A percentile compares a stretch with the other conserved stretches of the same genome.
Conservation (phyloP, 2,888 invertebrate species). For the Chrysolina americana region DNA sequence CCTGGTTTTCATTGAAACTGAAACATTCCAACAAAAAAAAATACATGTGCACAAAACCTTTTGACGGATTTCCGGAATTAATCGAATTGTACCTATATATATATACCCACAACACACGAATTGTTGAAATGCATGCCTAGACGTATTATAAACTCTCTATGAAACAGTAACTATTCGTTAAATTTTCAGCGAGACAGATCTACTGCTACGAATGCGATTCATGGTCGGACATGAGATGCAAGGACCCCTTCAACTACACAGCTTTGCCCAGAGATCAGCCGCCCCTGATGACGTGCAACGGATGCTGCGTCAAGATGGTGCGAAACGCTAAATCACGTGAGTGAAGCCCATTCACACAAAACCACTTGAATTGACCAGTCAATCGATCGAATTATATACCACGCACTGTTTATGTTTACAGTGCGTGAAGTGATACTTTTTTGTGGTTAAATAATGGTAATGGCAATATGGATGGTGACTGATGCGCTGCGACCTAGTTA, state of each 20-base stretch:
- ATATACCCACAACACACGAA: not conserved
- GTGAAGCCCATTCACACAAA: constrained; percentile 64
- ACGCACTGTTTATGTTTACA: too few species aligned
- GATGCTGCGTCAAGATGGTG: constrained; percentile 97
- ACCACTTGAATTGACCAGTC: too few species aligned
- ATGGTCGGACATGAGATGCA: constrained; percentile 90
- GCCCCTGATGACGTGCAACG: constrained; percentile 89
- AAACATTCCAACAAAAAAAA: constrained; percentile 12
- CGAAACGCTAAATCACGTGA: constrained; percentile 91
- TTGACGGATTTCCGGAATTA: not conserved
- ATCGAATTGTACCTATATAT: not conserved
- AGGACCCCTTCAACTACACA: constrained; percentile 94
- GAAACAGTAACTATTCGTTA: not conserved
- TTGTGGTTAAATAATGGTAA: too few species aligned
- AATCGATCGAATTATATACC: too few species aligned
- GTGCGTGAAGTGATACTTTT: too few species aligned
- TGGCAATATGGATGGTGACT: too few species aligned
- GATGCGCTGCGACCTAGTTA: too few species aligned
- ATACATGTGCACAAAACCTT: not conserved
- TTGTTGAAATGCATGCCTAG: constrained; percentile 12
- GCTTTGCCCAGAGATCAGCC: constrained; percentile 90
- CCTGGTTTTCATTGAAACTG: constrained; percentile 10
- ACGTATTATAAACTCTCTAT: not conserved
- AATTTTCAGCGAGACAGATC: constrained; percentile 83
- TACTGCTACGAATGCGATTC: constrained; percentile 96